phyloP scores from a whole-genome alignment of 2,888 invertebrate genomes.

The Macrophya annulata region DNA sequence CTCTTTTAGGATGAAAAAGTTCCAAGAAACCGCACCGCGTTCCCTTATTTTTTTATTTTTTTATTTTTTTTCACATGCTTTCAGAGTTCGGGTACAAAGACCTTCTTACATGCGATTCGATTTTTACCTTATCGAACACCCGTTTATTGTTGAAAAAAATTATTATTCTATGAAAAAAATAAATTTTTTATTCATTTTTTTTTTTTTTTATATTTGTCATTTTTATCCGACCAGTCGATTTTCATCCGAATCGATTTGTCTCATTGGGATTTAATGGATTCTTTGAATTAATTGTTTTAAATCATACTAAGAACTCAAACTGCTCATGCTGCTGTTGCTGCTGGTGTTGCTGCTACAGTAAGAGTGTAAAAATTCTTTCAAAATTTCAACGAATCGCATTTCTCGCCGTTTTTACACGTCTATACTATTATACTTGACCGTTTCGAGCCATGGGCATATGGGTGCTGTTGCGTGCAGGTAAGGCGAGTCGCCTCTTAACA shows the following conservation, averaged over 20 bases:
- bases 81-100: not conserved
- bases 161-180: not conserved
- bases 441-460: not conserved
- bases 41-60: not conserved
- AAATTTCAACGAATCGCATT: not conserved
- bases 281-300: not conserved
- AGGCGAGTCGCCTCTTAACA: constrained; percentile 37
- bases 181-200: too few species aligned
- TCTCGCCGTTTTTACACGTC: not conserved
- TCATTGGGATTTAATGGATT: not conserved
- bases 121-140: not conserved
- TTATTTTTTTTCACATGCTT: not conserved
- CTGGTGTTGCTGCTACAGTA: too few species aligned
- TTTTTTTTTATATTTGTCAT: too few species aligned
- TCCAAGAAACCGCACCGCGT: not conserved
- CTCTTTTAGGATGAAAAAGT: not conserved
- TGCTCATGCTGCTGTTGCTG: not conserved
- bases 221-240: not conserved
- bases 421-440: not conserved
- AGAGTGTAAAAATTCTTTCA: not conserved
- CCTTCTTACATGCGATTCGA: not conserved
- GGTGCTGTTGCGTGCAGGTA: constrained; percentile 34
- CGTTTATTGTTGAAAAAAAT: not conserved
- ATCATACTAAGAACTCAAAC: not conserved
- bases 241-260: constrained; percentile 10